Percentiles rank a stretch among this genome's conserved stretches.
phyloP scores from a whole-genome alignment of 1,140 invertebrate species.

The Nephila pilipes region DNA sequence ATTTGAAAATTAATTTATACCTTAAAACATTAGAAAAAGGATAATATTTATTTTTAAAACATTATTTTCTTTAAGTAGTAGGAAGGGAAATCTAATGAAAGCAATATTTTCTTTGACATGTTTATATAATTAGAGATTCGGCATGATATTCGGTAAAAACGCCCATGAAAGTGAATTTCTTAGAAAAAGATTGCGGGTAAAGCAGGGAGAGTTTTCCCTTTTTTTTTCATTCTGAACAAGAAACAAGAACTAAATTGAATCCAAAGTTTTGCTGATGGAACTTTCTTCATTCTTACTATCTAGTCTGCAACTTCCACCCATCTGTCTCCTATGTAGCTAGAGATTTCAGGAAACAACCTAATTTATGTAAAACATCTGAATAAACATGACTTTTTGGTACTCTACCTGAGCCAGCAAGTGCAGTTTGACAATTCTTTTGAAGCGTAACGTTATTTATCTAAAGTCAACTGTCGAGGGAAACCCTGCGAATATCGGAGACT shows the following conservation, averaged over 20 bases:
- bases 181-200: conserved; percentile 9
- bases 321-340: conserved; percentile 1
- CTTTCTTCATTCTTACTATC: conserved; percentile 25
- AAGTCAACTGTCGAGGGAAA: conserved; percentile 32
- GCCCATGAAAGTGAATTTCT: not conserved
- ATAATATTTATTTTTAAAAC: too few species aligned
- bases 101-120: too few species aligned
- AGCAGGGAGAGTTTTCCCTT: not conserved
- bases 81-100: too few species aligned
- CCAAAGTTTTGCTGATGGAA: conserved; percentile 15
- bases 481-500: conserved; percentile 16
- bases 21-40: too few species aligned
- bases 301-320: conserved; percentile 19
- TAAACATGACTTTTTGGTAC: conserved; percentile 66
- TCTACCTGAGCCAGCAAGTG: conserved; percentile 53
- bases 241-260: conserved; percentile 51
- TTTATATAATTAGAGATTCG: too few species aligned
- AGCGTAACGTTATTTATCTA: conserved; percentile 65
- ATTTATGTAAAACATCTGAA: conserved; percentile 74
- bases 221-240: not conserved
- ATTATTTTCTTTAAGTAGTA: too few species aligned
- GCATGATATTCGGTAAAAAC: not conserved
- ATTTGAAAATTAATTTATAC: too few species aligned
- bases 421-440: conserved; percentile 53
- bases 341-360: conserved; percentile 34